A percentile compares a stretch with the other conserved stretches of the same genome.
phyloP scores from a whole-genome alignment of 2,797 vertebrate genomes.

The Gadopsis marmoratus region DNA sequence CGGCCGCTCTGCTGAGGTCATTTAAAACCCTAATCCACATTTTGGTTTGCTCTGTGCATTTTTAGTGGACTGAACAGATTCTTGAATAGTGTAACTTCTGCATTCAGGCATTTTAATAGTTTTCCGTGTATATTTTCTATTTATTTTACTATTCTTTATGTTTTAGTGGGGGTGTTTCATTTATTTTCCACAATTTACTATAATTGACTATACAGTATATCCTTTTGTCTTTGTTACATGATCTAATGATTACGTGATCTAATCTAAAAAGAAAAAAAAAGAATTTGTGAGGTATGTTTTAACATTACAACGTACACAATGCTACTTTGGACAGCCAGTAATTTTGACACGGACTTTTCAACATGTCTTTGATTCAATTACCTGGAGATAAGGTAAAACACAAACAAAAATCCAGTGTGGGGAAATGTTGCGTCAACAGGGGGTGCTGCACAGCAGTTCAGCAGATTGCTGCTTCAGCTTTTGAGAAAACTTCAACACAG shows the following conservation, averaged over 20 bases:
- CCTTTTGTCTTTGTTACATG: not conserved
- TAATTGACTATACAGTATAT: not conserved
- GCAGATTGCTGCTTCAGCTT: slow-evolving; percentile 18
- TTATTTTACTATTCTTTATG: not conserved
- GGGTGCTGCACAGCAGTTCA: slow-evolving; percentile 62
- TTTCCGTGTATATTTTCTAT: not conserved
- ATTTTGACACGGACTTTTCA: not conserved
- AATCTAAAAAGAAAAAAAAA: not conserved
- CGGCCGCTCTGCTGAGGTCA: slow-evolving; percentile 49
- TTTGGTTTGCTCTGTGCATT: slow-evolving; percentile 16
- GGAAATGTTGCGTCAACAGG: slow-evolving; percentile 54
- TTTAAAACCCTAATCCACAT: slow-evolving; percentile 43
- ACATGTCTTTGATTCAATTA: not conserved
- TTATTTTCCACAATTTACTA: not conserved
- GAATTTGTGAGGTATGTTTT: not conserved
- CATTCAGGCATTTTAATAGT: not conserved
- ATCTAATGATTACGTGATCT: not conserved
- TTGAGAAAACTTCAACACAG: slow-evolving; percentile 16
- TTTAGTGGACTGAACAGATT: not conserved
- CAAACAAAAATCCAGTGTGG: slow-evolving; percentile 16
- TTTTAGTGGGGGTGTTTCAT: not conserved
- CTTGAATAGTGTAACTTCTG: not conserved
- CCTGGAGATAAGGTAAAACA: not conserved
- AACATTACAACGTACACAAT: not conserved
- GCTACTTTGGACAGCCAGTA: not conserved